Base-by-base conservation (phyloP, 2,797 vertebrate genomes). In the Acrossocheilus fasciatus region DNA sequence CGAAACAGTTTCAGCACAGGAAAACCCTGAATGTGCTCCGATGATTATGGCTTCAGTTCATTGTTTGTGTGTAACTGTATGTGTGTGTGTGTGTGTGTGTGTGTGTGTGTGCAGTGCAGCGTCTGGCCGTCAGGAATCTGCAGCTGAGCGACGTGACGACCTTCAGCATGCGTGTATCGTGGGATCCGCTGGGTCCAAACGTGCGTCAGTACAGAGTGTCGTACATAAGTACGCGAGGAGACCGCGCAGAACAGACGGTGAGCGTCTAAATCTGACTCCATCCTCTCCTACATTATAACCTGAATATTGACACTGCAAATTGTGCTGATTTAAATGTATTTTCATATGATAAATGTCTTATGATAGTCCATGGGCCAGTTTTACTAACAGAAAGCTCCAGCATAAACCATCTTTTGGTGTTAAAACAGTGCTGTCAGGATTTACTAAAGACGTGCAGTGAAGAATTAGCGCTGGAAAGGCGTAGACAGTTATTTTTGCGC, bases 81-180 rank as follows among this genome's bases (percentile, higher is more conserved):
- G 14, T 64, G 41, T 41, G 41, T 8, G 41, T 43, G 41, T 43
- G 41, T 43, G 34, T 45, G 75, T 59, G 39, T 43, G 2, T 81
- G 26, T 77, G 47, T 84, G 18, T 86, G 47, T 43, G 14, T 47
- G 72, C 91, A 99, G 98, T 95, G 93, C 93, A 96, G 91, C 96
- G 94, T 20, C 90, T 92, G 34, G 97, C 95, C 30, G 95, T 98
- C 92, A 96, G 94, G 89, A 97, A 95, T 91, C 91, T 99, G 91
- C 93, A 93, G 90, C 89, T 99, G 66, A 96, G 96, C 20, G 97
- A 97, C 12, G 96, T 97, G 89, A 98, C 98, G 34, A 95, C 97
- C 26, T 98, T 95, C 89, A 99, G 98, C 81, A 89, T 99, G 88
- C 93, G 94, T 23, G 96, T 98, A 64, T 92, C 94, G 0, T 99